Evolutionary conservation across 2,113 vertebrate species (phyloP).

Genomic region (Pseudolaguvia tuberculata): DNA sequence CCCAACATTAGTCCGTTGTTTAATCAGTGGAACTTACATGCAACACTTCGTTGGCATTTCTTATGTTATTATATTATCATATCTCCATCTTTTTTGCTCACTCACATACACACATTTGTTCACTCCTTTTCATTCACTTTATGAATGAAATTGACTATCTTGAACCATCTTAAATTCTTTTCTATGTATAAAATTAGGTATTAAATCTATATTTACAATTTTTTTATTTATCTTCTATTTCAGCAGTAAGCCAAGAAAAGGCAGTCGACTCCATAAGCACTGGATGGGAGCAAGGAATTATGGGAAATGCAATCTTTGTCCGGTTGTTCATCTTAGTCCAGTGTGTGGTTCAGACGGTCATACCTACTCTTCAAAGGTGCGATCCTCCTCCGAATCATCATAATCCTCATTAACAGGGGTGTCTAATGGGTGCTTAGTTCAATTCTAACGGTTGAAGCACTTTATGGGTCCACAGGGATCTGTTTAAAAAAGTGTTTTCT

Average conservation of each 20-base stretch:
- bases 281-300: slow-evolving; percentile 69
- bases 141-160: too few relatives aligned
- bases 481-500: too few relatives aligned
- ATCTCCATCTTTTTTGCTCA: background rate
- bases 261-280: slow-evolving; percentile 70
- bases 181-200: background rate
- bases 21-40: background rate
- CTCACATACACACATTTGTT: background rate
- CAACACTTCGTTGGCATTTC: slow-evolving; percentile 16
- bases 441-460: too few relatives aligned
- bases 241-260: slow-evolving; percentile 72
- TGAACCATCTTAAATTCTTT: background rate
- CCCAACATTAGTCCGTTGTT: slow-evolving; percentile 20
- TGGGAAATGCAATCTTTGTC: slow-evolving; percentile 81
- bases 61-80: slow-evolving; percentile 28
- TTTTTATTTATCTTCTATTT: slow-evolving; percentile 3
- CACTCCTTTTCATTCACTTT: too few relatives aligned
- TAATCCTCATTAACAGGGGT: background rate
- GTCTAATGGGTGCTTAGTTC: too few relatives aligned
- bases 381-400: background rate
- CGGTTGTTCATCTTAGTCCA: slow-evolving; percentile 51
- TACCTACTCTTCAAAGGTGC: slow-evolving; percentile 77
- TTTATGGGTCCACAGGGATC: too few relatives aligned
- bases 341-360: slow-evolving; percentile 85
- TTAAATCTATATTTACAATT: background rate